These are phyloP conservation scores for Idaea straminata DNA, from an alignment of 2,888 invertebrate species.

Conservation along the genomic window DNA sequence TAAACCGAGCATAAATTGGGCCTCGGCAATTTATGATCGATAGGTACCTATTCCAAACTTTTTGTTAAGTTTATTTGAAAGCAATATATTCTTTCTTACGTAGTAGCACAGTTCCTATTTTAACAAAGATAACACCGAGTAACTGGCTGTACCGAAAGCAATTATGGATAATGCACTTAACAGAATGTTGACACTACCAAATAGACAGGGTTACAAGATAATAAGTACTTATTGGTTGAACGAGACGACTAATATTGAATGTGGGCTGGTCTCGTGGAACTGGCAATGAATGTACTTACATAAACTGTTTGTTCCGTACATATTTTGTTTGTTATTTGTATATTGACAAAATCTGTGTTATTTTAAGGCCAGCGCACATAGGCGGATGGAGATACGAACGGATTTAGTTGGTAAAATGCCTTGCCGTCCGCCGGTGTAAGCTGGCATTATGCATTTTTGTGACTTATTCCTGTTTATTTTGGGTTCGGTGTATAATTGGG, in stretches of 20 bases:
- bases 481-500: no score
- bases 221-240: not conserved
- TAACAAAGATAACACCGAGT: not conserved
- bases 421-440: not conserved
- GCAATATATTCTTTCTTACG: not conserved
- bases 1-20: no score
- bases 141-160: not conserved
- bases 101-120: not conserved
- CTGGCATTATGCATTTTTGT: not conserved
- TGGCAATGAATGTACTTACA: not conserved
- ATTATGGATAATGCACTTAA: not conserved
- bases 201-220: not conserved
- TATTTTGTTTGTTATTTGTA: not conserved
- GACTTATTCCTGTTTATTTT: no score
- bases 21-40: not conserved
- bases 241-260: not conserved
- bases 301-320: not conserved
- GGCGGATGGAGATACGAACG: not conserved
- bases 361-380: not conserved
- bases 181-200: not conserved
- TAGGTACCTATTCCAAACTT: not conserved
- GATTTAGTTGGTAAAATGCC: no score
- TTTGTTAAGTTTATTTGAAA: not conserved
- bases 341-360: not conserved
- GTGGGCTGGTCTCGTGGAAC: not conserved